Evolutionary conservation across 2,888 invertebrate genomes (phyloP), one percentile per base, ranked within the genome.

Genomic region (Hypolimnas misippus): DNA sequence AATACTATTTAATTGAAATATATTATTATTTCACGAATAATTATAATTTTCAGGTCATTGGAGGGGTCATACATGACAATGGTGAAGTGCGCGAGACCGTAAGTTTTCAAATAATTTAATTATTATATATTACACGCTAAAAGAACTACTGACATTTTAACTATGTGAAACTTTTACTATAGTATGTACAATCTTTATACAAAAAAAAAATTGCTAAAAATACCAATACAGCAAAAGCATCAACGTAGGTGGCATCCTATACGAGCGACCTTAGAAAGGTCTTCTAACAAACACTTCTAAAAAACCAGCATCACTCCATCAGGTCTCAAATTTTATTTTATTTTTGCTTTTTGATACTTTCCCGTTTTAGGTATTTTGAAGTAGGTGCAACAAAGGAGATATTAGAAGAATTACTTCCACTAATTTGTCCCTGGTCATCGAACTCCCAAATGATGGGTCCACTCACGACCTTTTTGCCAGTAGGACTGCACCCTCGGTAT

Each of bases 321-420:
- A n/a, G n/a, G n/a, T n/a, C n/a, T n/a, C n/a, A n/a, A 7, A 33
- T 52, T 33, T 16, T 17, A 76, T 58, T 40, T 52, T 29, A 56
- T 57, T 7, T 49, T 29, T 29, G 6, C 6, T 52, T 12, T 44
- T 2, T 16, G 7, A n/a, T 16, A 14, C 1, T 17, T 25, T 33
- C 35, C 63, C 14, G 16, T 64, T 83, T 49, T 77, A 95, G 95
- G 57, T 97, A 96, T 81, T 96, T 96, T 79, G 93, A 95, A 60
- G 84, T 94, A 44, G 92, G 92, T 35, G 95, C 97, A 0, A 97
- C 97, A 0, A 94, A 94, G 83, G 98, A 98, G 86, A 97, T 98
- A 76, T 85, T 98, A 57, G 96, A 95, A 59, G 96, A 97, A 83
- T 93, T 96, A 79, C 93, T 96, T 57, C 98, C 98, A 0, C 93